phyloP scores from a whole-genome alignment of 2,888 invertebrate species.

The Muschampia plurimacula region DNA sequence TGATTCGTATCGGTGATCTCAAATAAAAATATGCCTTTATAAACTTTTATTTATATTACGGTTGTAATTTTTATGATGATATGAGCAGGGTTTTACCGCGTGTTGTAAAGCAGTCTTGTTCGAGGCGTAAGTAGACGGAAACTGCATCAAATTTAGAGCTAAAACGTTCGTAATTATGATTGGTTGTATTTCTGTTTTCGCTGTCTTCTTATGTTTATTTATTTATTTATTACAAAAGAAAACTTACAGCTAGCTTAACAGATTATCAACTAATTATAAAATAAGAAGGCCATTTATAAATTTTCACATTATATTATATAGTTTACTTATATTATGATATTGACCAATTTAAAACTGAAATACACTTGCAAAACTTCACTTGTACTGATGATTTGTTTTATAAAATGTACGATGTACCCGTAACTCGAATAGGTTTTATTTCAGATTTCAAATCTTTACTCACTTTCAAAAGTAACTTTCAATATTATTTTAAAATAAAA shows the following conservation, averaged over 20 bases:
- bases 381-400: too few relatives aligned
- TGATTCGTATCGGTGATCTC: conserved; percentile 24
- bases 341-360: too few relatives aligned
- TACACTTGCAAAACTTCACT: too few relatives aligned
- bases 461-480: too few relatives aligned
- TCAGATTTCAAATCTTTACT: too few relatives aligned
- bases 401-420: too few relatives aligned
- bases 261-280: too few relatives aligned
- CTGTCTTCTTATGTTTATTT: background rate
- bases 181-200: conserved; percentile 2
- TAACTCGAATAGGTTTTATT: too few relatives aligned
- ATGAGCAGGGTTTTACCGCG: conserved; percentile 12
- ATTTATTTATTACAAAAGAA: too few relatives aligned
- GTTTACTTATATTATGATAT: too few relatives aligned
- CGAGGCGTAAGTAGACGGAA: background rate
- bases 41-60: conserved; percentile 20
- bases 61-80: conserved; percentile 7
- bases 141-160: background rate
- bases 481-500: too few relatives aligned
- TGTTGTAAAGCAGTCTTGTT: conserved; percentile 9
- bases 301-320: background rate
- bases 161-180: background rate
- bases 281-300: background rate
- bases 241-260: too few relatives aligned
- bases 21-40: conserved; percentile 27